Conservation (phyloP, 2,797 vertebrate genomes). For the Crypturellus tataupa region DNA sequence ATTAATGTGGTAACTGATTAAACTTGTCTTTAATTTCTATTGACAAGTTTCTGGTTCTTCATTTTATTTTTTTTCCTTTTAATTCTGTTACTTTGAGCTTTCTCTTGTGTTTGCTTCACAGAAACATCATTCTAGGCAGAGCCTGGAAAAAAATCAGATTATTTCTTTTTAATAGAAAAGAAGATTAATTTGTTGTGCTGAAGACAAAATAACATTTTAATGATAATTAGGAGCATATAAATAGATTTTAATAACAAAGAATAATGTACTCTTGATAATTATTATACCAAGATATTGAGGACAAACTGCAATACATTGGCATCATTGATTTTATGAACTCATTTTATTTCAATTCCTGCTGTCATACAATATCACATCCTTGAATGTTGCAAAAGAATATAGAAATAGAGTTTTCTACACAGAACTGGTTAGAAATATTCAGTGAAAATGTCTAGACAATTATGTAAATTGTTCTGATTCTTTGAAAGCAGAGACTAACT, state of each 20-base stretch:
- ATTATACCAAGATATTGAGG: slow-evolving; percentile 39
- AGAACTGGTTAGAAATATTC: background rate
- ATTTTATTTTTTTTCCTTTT: slow-evolving; percentile 5
- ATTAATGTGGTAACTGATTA: background rate
- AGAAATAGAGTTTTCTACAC: background rate
- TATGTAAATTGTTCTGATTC: slow-evolving; percentile 46
- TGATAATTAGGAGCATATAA: slow-evolving; percentile 29
- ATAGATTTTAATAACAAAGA: slow-evolving; percentile 34
- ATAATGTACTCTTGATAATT: slow-evolving; percentile 11
- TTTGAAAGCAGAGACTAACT: slow-evolving; percentile 28
- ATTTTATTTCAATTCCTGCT: slow-evolving; percentile 35
- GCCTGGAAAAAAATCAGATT: background rate
- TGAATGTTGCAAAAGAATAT: background rate
- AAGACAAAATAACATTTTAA: slow-evolving; percentile 52
- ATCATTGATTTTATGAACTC: slow-evolving; percentile 52
- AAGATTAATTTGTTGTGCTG: slow-evolving; percentile 40
- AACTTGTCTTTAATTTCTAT: background rate
- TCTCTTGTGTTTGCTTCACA: background rate
- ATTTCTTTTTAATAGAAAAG: slow-evolving; percentile 42
- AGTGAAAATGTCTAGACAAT: background rate
- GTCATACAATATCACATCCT: background rate
- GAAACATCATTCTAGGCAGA: slow-evolving; percentile 2
- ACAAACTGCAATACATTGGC: background rate
- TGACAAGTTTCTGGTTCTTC: background rate
- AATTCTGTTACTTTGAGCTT: slow-evolving; percentile 19